These are phyloP conservation scores for Bombycilla garrulus DNA, from an alignment of 2,113 vertebrate species.

Conservation along the genomic window DNA sequence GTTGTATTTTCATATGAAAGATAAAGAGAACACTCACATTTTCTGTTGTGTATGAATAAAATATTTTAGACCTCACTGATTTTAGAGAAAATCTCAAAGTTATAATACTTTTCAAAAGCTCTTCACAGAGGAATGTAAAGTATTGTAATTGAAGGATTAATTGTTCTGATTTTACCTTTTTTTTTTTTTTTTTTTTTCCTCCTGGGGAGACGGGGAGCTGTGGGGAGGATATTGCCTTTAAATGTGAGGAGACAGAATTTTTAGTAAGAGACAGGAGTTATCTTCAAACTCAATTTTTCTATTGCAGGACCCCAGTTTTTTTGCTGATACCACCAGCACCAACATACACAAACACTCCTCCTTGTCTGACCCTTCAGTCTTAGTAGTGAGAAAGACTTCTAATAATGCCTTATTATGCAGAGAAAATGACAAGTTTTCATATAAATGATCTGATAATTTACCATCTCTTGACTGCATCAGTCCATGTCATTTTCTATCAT, in stretches of 20 bases:
- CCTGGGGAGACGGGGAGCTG: accelerated
- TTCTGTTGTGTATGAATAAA: background rate
- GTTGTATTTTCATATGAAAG: background rate
- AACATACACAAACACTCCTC: background rate
- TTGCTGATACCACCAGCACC: background rate
- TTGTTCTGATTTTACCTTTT: background rate
- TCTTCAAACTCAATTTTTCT: background rate
- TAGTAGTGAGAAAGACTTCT: background rate
- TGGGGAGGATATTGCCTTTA: background rate
- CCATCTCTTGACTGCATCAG: background rate
- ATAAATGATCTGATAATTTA: background rate
- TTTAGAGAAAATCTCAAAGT: background rate
- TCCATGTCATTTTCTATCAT: background rate
- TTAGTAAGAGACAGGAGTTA: background rate
- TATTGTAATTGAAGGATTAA: background rate
- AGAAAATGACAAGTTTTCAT: background rate
- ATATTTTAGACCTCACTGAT: background rate
- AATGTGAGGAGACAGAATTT: background rate
- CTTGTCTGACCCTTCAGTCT: background rate
- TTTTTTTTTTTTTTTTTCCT: too few relatives aligned
- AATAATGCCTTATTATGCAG: background rate
- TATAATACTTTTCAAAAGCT: background rate
- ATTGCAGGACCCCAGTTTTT: accelerated
- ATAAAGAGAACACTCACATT: background rate
- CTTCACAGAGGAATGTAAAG: background rate